Conservation (phyloP, 2,797 vertebrate genomes). For the Tinamus major region DNA sequence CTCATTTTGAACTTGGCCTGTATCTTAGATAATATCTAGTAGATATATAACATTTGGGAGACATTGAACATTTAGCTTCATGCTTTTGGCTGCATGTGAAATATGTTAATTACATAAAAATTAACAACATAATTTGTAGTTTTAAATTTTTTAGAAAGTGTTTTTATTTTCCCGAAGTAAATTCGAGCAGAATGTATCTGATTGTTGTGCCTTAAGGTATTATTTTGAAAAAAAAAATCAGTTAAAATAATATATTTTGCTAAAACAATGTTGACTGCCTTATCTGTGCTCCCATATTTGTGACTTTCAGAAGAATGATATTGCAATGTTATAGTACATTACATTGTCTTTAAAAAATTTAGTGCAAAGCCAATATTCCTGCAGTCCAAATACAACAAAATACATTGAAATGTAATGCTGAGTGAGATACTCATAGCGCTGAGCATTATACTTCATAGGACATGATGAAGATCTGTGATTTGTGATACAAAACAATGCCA, state of each 20-base stretch:
- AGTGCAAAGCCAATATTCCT: neutral
- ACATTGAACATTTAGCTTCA: neutral
- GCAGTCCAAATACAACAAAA: neutral
- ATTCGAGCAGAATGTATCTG: neutral
- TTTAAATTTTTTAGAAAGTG: neutral
- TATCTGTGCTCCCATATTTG: neutral
- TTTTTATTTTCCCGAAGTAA: neutral
- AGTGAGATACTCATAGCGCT: neutral
- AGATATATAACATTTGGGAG: neutral
- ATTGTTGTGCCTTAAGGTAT: neutral
- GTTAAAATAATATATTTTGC: neutral
- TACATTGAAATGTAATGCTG: neutral
- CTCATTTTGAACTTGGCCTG: neutral
- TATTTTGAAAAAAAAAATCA: neutral
- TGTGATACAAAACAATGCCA: slow-evolving; percentile 22
- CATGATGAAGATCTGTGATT: neutral
- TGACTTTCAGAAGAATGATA: neutral
- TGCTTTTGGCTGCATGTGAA: neutral
- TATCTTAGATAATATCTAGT: neutral
- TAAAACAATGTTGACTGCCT: neutral
- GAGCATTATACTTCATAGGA: neutral
- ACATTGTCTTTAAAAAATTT: neutral
- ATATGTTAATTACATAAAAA: neutral
- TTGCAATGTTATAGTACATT: neutral
- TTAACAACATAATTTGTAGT: neutral